Conservation (phyloP, 2,888 invertebrate genomes). For the Leptopilina syphax region DNA sequence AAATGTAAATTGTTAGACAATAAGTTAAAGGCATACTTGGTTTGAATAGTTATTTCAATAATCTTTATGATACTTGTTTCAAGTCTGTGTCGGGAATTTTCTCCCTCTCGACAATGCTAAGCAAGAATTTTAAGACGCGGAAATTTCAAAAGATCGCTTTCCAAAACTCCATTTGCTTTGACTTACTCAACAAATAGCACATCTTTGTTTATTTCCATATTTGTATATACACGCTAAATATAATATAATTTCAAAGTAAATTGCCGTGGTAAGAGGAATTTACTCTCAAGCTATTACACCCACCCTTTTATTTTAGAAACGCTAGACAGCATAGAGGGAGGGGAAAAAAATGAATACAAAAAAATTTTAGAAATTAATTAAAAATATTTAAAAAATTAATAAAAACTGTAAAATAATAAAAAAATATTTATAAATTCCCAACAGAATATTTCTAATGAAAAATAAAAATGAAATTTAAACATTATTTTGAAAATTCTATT, state of each 20-base stretch:
- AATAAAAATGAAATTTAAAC: too few relatives aligned
- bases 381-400: too few relatives aligned
- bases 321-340: too few relatives aligned
- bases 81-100: slow-evolving; percentile 9
- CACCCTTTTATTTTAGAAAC: too few relatives aligned
- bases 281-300: too few relatives aligned
- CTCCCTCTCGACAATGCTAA: background rate
- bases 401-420: too few relatives aligned
- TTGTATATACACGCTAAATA: background rate
- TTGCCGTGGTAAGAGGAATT: too few relatives aligned
- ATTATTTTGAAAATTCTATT: too few relatives aligned
- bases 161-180: background rate
- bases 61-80: slow-evolving; percentile 29
- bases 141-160: slow-evolving; percentile 22
- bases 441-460: too few relatives aligned
- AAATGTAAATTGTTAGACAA: background rate
- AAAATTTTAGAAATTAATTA: too few relatives aligned
- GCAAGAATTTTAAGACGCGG: background rate
- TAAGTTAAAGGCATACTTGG: background rate
- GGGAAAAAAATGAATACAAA: too few relatives aligned
- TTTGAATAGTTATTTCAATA: slow-evolving; percentile 30
- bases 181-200: background rate
- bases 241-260: background rate
- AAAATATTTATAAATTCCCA: too few relatives aligned
- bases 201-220: background rate